Conservation (phyloP, 1,140 invertebrate species). For the Melanaphis sacchari region DNA sequence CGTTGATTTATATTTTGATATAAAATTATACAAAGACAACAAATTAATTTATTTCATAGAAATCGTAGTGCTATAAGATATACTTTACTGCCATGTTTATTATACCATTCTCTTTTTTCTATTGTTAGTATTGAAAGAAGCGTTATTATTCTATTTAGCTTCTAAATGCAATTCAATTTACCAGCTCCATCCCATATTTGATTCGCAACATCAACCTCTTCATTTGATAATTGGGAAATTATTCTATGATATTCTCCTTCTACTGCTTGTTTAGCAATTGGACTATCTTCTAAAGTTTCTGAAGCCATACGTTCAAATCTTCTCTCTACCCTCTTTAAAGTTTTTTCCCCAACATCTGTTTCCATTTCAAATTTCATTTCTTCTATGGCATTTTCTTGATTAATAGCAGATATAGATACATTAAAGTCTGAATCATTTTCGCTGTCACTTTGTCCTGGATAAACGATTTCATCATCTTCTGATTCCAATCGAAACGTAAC, state of each 20-base stretch:
- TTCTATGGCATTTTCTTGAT: neutral
- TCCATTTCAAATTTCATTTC: conserved; percentile 36
- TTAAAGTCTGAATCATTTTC: conserved; percentile 8
- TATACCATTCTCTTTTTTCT: neutral
- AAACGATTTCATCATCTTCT: conserved; percentile 57
- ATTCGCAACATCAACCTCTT: conserved; percentile 66
- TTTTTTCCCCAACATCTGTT: conserved; percentile 35
- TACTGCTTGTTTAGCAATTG: conserved; percentile 59
- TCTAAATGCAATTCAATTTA: conserved; percentile 60
- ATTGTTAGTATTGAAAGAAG: conserved; percentile 47
- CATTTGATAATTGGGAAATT: conserved; percentile 65
- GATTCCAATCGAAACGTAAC: conserved; percentile 58
- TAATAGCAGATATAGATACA: neutral
- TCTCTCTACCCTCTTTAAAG: conserved; percentile 65
- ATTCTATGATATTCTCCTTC: conserved; percentile 66
- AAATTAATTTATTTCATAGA: neutral
- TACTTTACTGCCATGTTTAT: neutral
- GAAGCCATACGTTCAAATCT: conserved; percentile 70
- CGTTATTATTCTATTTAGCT: neutral
- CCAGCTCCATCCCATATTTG: conserved; percentile 65
- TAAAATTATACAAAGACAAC: neutral
- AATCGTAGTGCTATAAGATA: neutral
- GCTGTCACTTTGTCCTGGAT: conserved; percentile 54
- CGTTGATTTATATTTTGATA: neutral
- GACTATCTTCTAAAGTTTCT: conserved; percentile 62